phyloP scores from a whole-genome alignment of 2,113 vertebrate species.

The Hippocampus barbouri region DNA sequence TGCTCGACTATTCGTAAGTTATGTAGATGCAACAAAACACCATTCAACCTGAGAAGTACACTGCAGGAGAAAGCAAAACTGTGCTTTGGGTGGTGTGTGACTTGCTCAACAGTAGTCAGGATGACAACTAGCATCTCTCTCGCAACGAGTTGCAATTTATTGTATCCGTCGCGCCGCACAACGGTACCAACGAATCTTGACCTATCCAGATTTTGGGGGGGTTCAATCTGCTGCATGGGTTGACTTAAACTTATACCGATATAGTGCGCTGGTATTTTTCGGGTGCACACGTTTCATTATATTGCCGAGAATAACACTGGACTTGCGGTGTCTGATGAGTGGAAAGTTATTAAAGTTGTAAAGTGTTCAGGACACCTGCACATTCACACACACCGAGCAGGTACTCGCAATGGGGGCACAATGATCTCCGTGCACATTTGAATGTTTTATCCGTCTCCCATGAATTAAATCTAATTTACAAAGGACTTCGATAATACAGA shows the following conservation, averaged over 20 bases:
- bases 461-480: conserved; percentile 61
- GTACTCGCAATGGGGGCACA: conserved; percentile 24
- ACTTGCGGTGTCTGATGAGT: conserved; percentile 8
- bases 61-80: no score
- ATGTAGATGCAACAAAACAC: no score
- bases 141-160: no score
- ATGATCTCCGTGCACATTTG: conserved; percentile 28
- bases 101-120: background rate
- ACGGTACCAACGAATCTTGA: no score
- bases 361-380: conserved; percentile 31
- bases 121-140: background rate
- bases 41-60: no score
- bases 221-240: conserved; percentile 13
- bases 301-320: conserved; percentile 8
- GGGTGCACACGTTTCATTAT: conserved; percentile 21
- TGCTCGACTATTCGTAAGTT: no score
- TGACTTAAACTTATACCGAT: conserved; percentile 15
- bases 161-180: no score
- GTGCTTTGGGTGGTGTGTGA: no score
- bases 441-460: conserved; percentile 46
- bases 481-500: conserved; percentile 51
- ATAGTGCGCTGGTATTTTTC: background rate
- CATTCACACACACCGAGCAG: conserved; percentile 2
- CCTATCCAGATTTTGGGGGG: background rate
- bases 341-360: conserved; percentile 43